Evolutionary conservation across 2,888 invertebrate genomes (phyloP).

Genomic region (Siphlonurus alternatus): DNA sequence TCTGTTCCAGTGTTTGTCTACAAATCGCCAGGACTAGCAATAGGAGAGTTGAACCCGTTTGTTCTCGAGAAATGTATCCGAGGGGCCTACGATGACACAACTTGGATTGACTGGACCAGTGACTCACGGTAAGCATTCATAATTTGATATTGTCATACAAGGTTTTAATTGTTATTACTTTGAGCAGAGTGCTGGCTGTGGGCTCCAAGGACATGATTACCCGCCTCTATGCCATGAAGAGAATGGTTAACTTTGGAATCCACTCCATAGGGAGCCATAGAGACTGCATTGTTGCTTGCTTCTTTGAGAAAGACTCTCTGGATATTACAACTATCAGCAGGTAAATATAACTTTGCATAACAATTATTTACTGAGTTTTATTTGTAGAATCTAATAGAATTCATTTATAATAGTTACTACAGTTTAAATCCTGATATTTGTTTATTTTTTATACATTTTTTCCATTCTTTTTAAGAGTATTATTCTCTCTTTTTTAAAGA

Average conservation of each 20-base stretch:
- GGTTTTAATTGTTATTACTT: conserved; percentile 10
- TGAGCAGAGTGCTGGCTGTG: conserved; percentile 64
- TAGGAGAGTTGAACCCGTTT: conserved; percentile 77
- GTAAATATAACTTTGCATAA: conserved; percentile 18
- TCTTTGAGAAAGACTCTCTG: conserved; percentile 72
- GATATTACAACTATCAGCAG: conserved; percentile 64
- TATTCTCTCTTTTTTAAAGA: no score
- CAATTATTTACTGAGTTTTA: background rate
- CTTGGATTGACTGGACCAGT: conserved; percentile 79
- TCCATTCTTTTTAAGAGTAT: no score
- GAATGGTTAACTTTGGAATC: conserved; percentile 55
- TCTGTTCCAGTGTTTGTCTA: conserved; percentile 58
- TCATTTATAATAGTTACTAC: no score
- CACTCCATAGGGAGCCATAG: conserved; percentile 70
- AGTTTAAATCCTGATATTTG: no score
- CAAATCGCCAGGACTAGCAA: conserved; percentile 62
- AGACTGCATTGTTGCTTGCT: conserved; percentile 67
- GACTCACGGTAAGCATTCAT: conserved; percentile 54
- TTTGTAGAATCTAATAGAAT: no score
- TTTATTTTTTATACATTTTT: no score
- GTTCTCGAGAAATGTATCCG: conserved; percentile 65
- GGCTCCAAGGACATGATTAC: conserved; percentile 84
- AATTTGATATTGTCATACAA: background rate
- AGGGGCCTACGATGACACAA: conserved; percentile 67
- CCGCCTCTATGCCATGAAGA: conserved; percentile 58